Evolutionary conservation across 2,888 invertebrate genomes (phyloP), one percentile per base, ranked within the genome.

Genomic region (Drosophila heteroneura): DNA sequence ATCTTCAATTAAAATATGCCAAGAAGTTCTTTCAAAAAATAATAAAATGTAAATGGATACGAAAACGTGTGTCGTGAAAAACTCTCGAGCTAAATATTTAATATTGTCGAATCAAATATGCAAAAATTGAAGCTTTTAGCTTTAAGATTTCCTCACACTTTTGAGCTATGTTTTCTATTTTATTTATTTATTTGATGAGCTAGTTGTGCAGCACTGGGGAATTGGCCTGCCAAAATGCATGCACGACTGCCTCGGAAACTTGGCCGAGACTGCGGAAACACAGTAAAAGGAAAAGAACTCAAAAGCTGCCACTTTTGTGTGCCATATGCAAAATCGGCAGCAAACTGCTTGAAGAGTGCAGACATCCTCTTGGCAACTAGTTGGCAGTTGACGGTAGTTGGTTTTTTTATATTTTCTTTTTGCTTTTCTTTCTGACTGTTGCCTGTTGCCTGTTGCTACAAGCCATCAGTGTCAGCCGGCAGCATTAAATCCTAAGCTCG

Each of bases 21-120:
- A 58, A 65, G 52, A 72, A 47, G n/a, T 41, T 10, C 10, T 0
- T n/a, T 10, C 5, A 62, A 57, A 66, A 56, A 49, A 44, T 49
- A 57, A 57, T 10, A 4, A 30, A 57, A 44, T 37, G 16, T 26
- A 1, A 16, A 26, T 41, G 12, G 14, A 44, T 6, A 35, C 30
- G 0, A n/a, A 57, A 41, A 52, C 16, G n/a, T 28, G 19, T 9
- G 51, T 26, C 16, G 28, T 16, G 16, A 19, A 10, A n/a, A 57
- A 16, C 39, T 49, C 62, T 79, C 35, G 39, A 35, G 41, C 32
- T 60, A 70, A 74, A 74, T 75, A 70, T 64, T 70, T 54, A 64
- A 75, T 70, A 47, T 28, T 19, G 35, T 53, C 61, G 39, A 56
- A 63, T 78, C 37, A 77, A 74, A 70, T 57, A 78, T 78, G 78